These are phyloP conservation scores for Emydocephalus ijimae DNA, from an alignment of 2,113 vertebrate species.

Conservation along the genomic window DNA sequence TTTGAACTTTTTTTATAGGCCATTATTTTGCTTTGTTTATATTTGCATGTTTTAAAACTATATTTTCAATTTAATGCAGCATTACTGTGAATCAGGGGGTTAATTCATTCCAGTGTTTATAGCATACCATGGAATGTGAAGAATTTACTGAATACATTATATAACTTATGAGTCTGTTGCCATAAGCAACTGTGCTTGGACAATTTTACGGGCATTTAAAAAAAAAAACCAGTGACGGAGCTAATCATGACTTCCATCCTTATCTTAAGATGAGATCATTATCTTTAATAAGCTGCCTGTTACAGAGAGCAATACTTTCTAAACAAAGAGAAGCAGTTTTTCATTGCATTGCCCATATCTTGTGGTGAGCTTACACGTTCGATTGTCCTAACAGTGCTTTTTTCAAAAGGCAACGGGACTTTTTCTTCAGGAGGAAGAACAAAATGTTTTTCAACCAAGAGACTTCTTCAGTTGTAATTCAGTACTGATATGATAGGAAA, in stretches of 20 bases:
- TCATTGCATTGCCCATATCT: fast-evolving
- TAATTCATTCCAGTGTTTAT: neutral
- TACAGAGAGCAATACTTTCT: fast-evolving
- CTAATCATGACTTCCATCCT: neutral
- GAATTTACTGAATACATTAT: neutral
- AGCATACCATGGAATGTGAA: neutral
- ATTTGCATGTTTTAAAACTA: neutral
- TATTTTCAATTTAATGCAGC: fast-evolving
- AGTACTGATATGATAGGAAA: neutral
- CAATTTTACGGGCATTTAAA: neutral
- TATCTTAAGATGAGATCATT: conserved; percentile 4
- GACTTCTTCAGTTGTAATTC: neutral
- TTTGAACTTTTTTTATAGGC: neutral
- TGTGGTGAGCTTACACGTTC: neutral
- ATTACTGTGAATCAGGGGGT: neutral
- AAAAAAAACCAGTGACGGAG: neutral
- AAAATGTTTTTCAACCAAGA: neutral
- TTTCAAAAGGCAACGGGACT: neutral
- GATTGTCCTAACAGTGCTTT: neutral
- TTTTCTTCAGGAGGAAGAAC: neutral
- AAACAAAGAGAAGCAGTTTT: conserved; percentile 28
- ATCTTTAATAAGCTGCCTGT: conserved; percentile 9
- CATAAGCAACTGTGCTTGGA: neutral
- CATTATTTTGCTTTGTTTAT: neutral
- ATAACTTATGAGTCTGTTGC: neutral